Evolutionary conservation across 1,140 invertebrate genomes (phyloP).

Genomic region (Drosophila sturtevanti): DNA sequence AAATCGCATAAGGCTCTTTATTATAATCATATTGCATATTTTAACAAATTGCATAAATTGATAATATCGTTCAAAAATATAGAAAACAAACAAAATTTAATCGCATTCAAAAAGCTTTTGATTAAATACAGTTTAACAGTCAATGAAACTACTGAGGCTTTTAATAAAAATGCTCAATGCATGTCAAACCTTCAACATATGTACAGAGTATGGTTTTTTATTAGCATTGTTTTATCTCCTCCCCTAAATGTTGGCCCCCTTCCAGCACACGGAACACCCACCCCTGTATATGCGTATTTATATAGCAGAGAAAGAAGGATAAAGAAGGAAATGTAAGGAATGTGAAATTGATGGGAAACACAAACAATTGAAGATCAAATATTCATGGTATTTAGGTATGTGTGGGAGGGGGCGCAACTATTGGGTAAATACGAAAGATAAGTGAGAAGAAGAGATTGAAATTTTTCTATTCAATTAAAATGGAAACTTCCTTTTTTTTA

Average conservation of each 20-base stretch:
- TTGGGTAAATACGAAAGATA: neutral
- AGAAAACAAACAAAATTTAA: no score
- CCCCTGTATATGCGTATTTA: neutral
- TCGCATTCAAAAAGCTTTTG: no score
- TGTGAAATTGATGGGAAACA: conserved; percentile 31
- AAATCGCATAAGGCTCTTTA: no score
- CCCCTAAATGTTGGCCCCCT: neutral
- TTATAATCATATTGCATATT: no score
- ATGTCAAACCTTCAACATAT: no score
- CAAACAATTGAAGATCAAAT: conserved; percentile 59
- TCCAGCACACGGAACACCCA: neutral
- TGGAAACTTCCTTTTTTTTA: neutral
- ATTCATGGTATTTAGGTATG: conserved; percentile 45
- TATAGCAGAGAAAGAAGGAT: conserved; percentile 21
- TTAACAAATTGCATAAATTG: no score
- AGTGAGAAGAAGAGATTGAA: neutral
- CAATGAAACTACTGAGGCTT: no score
- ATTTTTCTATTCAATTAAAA: conserved; percentile 3
- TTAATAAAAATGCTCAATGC: no score
- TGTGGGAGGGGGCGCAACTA: conserved; percentile 1
- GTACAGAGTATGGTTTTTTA: no score
- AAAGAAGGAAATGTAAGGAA: conserved; percentile 21
- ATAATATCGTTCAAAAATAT: no score
- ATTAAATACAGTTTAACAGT: no score
- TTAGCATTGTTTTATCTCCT: neutral